Evolutionary conservation across 2,797 vertebrate species (phyloP), one percentile per base, ranked within the genome.

Genomic region (Champsocephalus gunnari): DNA sequence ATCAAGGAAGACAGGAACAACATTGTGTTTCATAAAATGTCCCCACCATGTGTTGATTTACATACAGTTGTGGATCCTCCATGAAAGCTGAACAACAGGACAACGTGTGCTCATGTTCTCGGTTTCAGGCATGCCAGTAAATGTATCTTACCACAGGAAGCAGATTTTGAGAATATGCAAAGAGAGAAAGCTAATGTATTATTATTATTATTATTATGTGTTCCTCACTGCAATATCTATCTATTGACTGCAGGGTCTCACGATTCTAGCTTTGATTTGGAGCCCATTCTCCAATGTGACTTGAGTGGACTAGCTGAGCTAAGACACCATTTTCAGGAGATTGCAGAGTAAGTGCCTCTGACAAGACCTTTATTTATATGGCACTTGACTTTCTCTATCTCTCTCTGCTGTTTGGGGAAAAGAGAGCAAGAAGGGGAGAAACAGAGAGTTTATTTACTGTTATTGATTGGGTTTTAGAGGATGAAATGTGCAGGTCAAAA

Each of bases 311-410:
- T 57, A 83, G 82, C 88, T 86, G 82, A 91, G 86, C 87, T 86
- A 81, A 88, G 84, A 90, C 82, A 83, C 76, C 84, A 86, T 92
- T 89, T 92, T 75, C 84, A 82, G 75, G 67, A 90, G 85, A 92
- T 86, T 92, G 89, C 78, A 74, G 83, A 79, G 80, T 89, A 88
- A 93, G 90, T 89, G 92, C 89, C 90, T 86, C 76, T 69, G 83
- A 88, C 85, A 89, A 87, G 83, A 83, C 73, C 77, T 89, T 75
- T 86, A 89, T 91, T 88, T 85, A 78, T 87, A 78, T 87, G 80
- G 75, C 88, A 89, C 81, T 88, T 89, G 86, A 88, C 86, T 88
- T 84, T 83, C 72, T 86, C 66, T 78, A 38, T 79, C 58, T 71
- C 66, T 55, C 53, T 68, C 48, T 69, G 32, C 41, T 80, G 68